Evolutionary conservation across 2,113 vertebrate species (phyloP).

Genomic region (Conger conger): DNA sequence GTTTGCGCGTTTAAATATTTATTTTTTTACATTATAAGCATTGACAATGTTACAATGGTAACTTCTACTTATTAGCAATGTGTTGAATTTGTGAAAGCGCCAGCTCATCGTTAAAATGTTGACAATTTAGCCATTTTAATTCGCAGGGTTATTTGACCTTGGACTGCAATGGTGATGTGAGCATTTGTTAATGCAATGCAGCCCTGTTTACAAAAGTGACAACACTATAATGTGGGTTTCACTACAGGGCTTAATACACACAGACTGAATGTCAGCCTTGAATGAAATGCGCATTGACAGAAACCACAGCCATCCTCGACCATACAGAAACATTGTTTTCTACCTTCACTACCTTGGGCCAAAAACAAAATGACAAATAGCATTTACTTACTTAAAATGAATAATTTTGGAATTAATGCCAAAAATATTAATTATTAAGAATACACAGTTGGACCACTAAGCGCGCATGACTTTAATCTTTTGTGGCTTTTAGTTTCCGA

Average conservation of each 20-base stretch:
- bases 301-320: not conserved
- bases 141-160: not conserved
- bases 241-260: not conserved
- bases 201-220: not conserved
- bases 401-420: not conserved
- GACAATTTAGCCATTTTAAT: not conserved
- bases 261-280: not conserved
- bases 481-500: not conserved
- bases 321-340: not conserved
- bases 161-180: not conserved
- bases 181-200: not conserved
- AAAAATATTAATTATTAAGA: not conserved
- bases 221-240: not conserved
- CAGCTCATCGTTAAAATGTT: not conserved
- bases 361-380: not conserved
- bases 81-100: not conserved
- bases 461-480: not conserved
- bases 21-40: not conserved
- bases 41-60: not conserved
- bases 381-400: not conserved
- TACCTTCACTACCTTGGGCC: not conserved
- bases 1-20: not conserved
- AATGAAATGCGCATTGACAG: not conserved
- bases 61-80: not conserved
- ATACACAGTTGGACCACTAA: not conserved